Conservation (phyloP, 2,888 invertebrate species). For the Chloroclystis v-ata region DNA sequence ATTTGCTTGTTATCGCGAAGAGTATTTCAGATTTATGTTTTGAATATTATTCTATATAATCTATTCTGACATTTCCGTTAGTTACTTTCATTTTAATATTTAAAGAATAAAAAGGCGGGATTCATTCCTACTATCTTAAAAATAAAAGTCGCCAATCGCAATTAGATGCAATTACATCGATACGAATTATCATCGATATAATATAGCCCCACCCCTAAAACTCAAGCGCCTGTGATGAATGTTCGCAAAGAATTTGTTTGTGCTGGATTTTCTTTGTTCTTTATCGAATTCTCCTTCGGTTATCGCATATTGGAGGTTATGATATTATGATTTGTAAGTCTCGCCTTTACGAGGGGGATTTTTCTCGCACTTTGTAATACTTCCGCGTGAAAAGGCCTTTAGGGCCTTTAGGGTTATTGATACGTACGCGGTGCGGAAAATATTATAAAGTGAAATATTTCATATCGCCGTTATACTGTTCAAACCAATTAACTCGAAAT, state of each 20-base stretch:
- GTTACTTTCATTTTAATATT: no score
- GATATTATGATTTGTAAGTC: constrained; percentile 30
- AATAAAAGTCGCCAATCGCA: no score
- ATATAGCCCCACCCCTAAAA: constrained; percentile 13
- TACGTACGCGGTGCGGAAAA: not conserved
- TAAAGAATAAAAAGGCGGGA: no score
- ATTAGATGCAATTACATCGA: no score
- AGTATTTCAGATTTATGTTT: not conserved
- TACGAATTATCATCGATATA: not conserved
- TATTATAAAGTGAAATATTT: not conserved
- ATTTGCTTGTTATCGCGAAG: not conserved
- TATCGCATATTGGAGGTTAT: constrained; percentile 33
- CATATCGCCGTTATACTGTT: no score
- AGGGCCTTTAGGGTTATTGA: not conserved
- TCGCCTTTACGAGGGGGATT: constrained; percentile 19
- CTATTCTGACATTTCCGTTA: no score
- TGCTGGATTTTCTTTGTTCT: constrained; percentile 30
- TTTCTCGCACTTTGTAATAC: constrained; percentile 15
- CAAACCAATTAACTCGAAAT: no score
- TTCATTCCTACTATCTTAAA: no score
- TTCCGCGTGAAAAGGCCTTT: constrained; percentile 8
- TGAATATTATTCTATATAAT: no score
- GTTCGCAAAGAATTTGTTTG: constrained; percentile 31
- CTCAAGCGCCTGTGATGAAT: constrained; percentile 28
- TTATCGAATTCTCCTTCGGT: constrained; percentile 30